Conservation (phyloP, 2,888 invertebrate species). For the Tetanocera ferruginea region DNA sequence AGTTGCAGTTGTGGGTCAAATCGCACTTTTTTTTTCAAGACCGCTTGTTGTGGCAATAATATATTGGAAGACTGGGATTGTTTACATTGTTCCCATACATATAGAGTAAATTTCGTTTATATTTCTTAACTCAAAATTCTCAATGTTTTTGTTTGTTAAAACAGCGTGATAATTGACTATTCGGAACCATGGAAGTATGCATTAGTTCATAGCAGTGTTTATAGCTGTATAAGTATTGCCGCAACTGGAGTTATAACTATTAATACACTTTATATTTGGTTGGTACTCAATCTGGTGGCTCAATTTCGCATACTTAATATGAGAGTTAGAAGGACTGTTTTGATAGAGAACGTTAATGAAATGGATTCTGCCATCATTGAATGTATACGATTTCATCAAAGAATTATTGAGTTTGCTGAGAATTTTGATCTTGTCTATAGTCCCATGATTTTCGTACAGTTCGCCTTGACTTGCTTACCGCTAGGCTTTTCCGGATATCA, state of each 20-base stretch:
- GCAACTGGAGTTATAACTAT: slow-evolving; percentile 20
- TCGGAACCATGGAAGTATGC: slow-evolving; percentile 13
- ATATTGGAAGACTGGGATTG: neutral
- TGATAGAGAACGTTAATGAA: neutral
- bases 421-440: slow-evolving; percentile 39
- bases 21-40: slow-evolving; percentile 28
- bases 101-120: neutral
- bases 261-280: slow-evolving; percentile 45
- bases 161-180: slow-evolving; percentile 25
- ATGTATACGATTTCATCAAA: slow-evolving; percentile 42
- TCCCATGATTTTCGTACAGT: slow-evolving; percentile 43
- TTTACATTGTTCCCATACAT: neutral
- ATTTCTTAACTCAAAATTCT: neutral
- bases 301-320: slow-evolving; percentile 46
- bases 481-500: slow-evolving; percentile 42
- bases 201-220: slow-evolving; percentile 33
- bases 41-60: slow-evolving; percentile 22
- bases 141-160: too few relatives aligned
- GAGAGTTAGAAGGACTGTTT: slow-evolving; percentile 29
- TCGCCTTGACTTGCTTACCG: slow-evolving; percentile 39
- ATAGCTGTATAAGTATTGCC: slow-evolving; percentile 13
- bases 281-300: slow-evolving; percentile 39
- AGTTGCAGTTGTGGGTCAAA: slow-evolving; percentile 11
- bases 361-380: slow-evolving; percentile 8
- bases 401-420: slow-evolving; percentile 36